These are phyloP conservation scores for Pionites leucogaster DNA, from an alignment of 2,113 vertebrate genomes.

Conservation along the genomic window DNA sequence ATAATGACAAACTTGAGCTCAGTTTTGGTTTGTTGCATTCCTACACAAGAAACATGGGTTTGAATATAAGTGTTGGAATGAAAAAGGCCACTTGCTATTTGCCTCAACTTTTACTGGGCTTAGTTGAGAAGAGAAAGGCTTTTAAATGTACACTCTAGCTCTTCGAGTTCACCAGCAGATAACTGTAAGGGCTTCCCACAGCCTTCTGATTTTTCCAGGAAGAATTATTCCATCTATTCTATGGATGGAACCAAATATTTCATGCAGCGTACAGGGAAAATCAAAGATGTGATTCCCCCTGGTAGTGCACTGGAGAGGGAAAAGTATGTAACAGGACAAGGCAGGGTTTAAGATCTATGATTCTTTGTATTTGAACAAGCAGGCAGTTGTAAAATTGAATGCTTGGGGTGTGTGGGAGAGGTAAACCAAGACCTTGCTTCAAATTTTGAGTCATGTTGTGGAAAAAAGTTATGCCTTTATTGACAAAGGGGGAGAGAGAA, in stretches of 20 bases:
- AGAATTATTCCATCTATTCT: background rate
- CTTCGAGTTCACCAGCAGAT: background rate
- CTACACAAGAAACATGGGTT: background rate
- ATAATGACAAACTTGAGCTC: background rate
- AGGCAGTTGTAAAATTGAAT: background rate
- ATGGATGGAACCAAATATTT: background rate
- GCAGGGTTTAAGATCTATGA: background rate
- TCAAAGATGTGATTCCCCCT: background rate
- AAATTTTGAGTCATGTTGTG: background rate
- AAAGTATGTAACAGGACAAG: background rate
- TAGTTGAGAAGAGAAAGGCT: background rate
- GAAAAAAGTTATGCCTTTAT: background rate
- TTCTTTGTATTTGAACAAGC: background rate
- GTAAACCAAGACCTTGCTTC: background rate
- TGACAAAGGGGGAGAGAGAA: background rate
- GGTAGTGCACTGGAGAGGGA: background rate
- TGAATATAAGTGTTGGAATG: background rate
- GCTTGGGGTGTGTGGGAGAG: background rate
- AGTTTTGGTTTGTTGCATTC: background rate
- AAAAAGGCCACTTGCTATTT: background rate
- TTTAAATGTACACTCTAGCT: background rate
- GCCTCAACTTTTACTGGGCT: background rate
- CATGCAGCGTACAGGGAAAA: background rate
- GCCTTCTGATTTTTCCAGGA: background rate
- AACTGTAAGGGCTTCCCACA: background rate